Evolutionary conservation across 2,797 vertebrate genomes (phyloP), one percentile per base, ranked within the genome.

Genomic region (Scleropages formosus): DNA sequence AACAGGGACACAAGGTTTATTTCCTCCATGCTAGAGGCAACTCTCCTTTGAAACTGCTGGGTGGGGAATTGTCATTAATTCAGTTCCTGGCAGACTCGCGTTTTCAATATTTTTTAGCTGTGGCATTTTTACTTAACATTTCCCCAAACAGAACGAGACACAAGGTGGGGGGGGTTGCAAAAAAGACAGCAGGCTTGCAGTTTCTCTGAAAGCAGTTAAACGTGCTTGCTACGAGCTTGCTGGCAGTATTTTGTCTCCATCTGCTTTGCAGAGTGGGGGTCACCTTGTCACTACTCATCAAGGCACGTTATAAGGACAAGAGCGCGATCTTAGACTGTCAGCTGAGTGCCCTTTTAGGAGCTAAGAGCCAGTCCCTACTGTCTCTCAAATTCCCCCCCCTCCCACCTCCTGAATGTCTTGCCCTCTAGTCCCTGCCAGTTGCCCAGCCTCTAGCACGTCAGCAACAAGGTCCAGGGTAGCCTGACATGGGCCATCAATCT

Each of bases 231-330:
- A n/a, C n/a, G n/a, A n/a, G n/a, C n/a, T n/a, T n/a, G n/a, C n/a
- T n/a, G n/a, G n/a, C n/a, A n/a, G n/a, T n/a, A n/a, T n/a, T n/a
- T n/a, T n/a, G n/a, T 27, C 46, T 70, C 24, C 58, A 15, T 24
- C 46, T 22, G 49, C 11, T 16, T 1, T 18, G 22, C 90, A 89
- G 90, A 89, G 90, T 91, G 88, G 86, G 89, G 90, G 90, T 92
- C 90, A 92, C 92, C 92, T 92, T 87, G 88, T 79, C 87, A 87
- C 89, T 90, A 88, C 91, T 85, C 91, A 91, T 92, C 88, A 90
- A 89, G 89, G 87, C 90, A 85, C 89, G 91, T 90, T 89, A 88
- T 88, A 31, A 39, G 53, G 69, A 22, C 18, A 90, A 87, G 88
- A 88, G 87, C 81, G 84, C 85, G 88, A 87, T 88, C 88, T 90